Evolutionary conservation across 2,113 vertebrate species (phyloP), one percentile per base, ranked within the genome.

Genomic region (Cynopterus brachyotis): DNA sequence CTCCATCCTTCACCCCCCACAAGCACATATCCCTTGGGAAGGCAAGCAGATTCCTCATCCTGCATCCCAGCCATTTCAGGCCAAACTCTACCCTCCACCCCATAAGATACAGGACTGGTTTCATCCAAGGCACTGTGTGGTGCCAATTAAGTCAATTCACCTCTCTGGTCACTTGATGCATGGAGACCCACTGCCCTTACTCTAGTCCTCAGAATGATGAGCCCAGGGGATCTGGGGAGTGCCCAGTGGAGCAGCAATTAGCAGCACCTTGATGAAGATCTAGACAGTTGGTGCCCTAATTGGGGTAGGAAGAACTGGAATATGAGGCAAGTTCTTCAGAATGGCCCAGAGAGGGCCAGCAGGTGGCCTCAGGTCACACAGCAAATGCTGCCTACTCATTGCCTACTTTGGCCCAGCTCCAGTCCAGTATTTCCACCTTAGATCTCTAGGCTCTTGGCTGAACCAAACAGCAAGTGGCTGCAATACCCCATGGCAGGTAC

Each of bases 341-440:
- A 19, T 19, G 79, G 55, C 35, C 59, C 89, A 95, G 80, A 97
- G 69, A 87, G 30, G 86, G 53, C 57, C 85, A 42, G 73, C 40
- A 76, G 32, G 1, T 9, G 47, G 20, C 32, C 76, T 93, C 20
- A 7, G 67, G 86, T 82, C 62, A 93, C 85, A 84, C 59, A 79
- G 85, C n/a, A 84, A 79, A 89, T 37, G 32, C 47, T 30, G 19
- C 32, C 73, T 16, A 64, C 69, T 45, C 4, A 15, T 26, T 80
- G 64, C 17, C 62, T 53, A 32, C 72, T 37, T 8, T 30, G 40
- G 62, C 32, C 75, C 50, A 75, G 73, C 32, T 73, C 66, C n/a
- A 75, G 53, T 30, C 24, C 30, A 26, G 19, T 45, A 30, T 42
- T 64, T 35, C 28, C 40, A 20, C 57, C 2, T 20, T 28, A 26